These are phyloP conservation scores for Drosophila monieri DNA, from an alignment of 2,888 invertebrate genomes.

Conservation along the genomic window DNA sequence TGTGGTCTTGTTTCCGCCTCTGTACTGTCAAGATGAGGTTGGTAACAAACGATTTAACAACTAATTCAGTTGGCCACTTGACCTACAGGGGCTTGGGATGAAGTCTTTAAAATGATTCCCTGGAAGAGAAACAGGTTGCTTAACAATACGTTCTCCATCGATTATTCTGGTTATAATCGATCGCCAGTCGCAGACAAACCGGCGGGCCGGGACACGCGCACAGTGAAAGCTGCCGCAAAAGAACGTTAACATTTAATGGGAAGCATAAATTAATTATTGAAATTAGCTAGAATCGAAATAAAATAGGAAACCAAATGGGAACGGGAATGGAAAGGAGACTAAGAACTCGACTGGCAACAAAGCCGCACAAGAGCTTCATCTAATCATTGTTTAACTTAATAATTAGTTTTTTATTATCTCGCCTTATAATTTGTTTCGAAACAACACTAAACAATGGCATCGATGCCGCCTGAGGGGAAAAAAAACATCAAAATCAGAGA, in stretches of 20 bases:
- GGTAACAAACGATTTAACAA: slow-evolving; percentile 33
- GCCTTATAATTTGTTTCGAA: slow-evolving; percentile 39
- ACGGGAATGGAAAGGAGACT: slow-evolving; percentile 29
- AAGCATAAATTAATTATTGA: slow-evolving; percentile 68
- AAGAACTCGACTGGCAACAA: slow-evolving; percentile 36
- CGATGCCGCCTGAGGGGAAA: slow-evolving; percentile 29
- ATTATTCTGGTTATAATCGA: slow-evolving; percentile 27
- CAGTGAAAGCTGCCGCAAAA: slow-evolving; percentile 55
- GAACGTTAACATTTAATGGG: slow-evolving; percentile 58
- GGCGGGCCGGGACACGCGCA: slow-evolving; percentile 59
- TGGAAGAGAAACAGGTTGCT: slow-evolving; percentile 8
- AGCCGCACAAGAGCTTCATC: slow-evolving; percentile 38
- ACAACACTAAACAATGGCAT: slow-evolving; percentile 37
- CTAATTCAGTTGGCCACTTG: slow-evolving; percentile 42
- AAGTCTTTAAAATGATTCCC: slow-evolving; percentile 3
- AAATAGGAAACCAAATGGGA: slow-evolving; percentile 29
- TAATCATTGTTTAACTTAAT: slow-evolving; percentile 72
- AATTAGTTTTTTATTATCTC: slow-evolving; percentile 60
- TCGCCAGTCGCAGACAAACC: slow-evolving; percentile 38
- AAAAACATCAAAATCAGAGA: slow-evolving; percentile 25
- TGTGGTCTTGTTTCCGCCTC: slow-evolving; percentile 70
- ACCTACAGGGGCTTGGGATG: slow-evolving; percentile 37
- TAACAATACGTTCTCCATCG: slow-evolving; percentile 1
- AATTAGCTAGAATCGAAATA: slow-evolving; percentile 49
- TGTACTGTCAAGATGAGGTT: slow-evolving; percentile 46